These are phyloP conservation scores for Micromussa lordhowensis DNA, from an alignment of 92 coral and sea anemone species.

Conservation along the genomic window DNA sequence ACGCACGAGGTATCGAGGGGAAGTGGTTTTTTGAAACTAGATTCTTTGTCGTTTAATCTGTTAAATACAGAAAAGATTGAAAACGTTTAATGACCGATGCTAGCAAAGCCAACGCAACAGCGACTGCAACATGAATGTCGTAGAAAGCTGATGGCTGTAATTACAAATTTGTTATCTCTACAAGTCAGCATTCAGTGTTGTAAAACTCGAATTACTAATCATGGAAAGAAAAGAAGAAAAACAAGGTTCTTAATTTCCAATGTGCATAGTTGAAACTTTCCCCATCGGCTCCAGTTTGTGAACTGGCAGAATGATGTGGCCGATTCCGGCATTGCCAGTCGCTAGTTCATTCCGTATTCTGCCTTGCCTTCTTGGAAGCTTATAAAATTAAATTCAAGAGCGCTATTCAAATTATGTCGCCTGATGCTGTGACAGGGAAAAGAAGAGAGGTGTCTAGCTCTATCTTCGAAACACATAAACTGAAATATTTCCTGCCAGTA, in stretches of 20 bases:
- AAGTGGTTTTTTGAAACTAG: background rate
- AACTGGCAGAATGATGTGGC: background rate
- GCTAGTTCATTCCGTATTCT: background rate
- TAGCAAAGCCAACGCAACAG: background rate
- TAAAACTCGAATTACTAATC: background rate
- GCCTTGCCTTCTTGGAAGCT: background rate
- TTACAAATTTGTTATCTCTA: background rate
- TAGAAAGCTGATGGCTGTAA: background rate
- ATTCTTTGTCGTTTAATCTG: background rate
- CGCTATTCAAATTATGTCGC: background rate
- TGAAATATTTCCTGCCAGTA: background rate
- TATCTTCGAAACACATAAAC: background rate
- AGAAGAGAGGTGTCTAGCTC: background rate
- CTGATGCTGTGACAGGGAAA: background rate
- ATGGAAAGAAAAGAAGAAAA: background rate
- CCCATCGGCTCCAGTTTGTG: background rate
- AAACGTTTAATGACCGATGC: background rate
- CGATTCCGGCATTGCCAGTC: background rate
- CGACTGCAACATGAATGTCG: background rate
- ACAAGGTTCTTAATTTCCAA: background rate
- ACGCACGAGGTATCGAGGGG: background rate
- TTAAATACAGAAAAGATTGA: background rate
- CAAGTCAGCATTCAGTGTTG: background rate
- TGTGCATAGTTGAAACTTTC: background rate
- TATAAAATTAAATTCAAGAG: background rate